phyloP scores from a whole-genome alignment of 2,888 invertebrate species.

The Salpingus planirostris region DNA sequence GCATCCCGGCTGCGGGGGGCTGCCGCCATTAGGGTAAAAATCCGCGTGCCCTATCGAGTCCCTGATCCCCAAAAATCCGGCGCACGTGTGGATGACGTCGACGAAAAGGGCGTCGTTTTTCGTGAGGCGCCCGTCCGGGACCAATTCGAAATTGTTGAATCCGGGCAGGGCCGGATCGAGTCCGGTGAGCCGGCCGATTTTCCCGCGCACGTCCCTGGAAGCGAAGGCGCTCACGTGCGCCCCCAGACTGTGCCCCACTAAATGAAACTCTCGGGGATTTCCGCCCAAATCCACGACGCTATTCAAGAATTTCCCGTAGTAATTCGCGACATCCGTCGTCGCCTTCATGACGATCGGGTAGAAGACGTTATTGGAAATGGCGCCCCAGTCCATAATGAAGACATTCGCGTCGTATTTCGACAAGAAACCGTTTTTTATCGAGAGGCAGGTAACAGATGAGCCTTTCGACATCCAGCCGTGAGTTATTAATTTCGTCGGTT shows the following conservation, averaged over 20 bases:
- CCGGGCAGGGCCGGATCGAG: slow-evolving; percentile 61
- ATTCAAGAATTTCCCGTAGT: slow-evolving; percentile 43
- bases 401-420: slow-evolving; percentile 44
- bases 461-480: slow-evolving; percentile 48
- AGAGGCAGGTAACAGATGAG: slow-evolving; percentile 37
- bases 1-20: no score
- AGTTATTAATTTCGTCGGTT: slow-evolving; percentile 44
- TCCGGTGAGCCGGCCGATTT: slow-evolving; percentile 52
- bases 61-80: slow-evolving; percentile 54
- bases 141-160: slow-evolving; percentile 43
- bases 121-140: slow-evolving; percentile 48
- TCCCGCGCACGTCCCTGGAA: slow-evolving; percentile 33
- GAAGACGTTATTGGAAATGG: slow-evolving; percentile 24
- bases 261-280: slow-evolving; percentile 42
- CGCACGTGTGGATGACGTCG: slow-evolving; percentile 66
- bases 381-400: slow-evolving; percentile 32
- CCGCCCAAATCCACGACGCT: slow-evolving; percentile 33
- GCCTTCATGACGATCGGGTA: slow-evolving; percentile 31
- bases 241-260: slow-evolving; percentile 53
- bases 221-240: slow-evolving; percentile 46
- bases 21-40: slow-evolving; percentile 67
- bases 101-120: slow-evolving; percentile 60
- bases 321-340: slow-evolving; percentile 46
- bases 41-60: slow-evolving; percentile 59
- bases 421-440: slow-evolving; percentile 43